Percentiles rank a stretch among this genome's conserved stretches.
Evolutionary conservation across 1,140 invertebrate genomes (phyloP).

Genomic region (Batillaria attramentaria): DNA sequence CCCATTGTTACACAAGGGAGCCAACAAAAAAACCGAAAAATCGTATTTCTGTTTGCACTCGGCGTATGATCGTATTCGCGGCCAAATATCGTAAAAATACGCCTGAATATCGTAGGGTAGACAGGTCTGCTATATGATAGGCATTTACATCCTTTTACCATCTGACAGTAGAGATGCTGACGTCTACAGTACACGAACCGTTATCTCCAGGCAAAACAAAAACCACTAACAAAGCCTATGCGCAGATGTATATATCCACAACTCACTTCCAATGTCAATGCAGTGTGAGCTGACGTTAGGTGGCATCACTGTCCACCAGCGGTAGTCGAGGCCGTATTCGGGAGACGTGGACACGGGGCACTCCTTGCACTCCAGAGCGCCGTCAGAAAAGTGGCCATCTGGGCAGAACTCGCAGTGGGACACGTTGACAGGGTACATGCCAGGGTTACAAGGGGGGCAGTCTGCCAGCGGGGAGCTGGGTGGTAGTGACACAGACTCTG

Average conservation of each 20-base stretch:
- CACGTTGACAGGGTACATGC: conserved; percentile 72
- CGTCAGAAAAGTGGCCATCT: conserved; percentile 68
- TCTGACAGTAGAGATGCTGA: too few species aligned
- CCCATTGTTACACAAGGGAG: too few species aligned
- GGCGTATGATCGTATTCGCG: too few species aligned
- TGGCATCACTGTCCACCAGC: conserved; percentile 76
- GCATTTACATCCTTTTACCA: too few species aligned
- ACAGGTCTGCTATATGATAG: too few species aligned
- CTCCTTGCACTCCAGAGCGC: conserved; percentile 69
- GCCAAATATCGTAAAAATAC: too few species aligned
- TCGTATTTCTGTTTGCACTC: too few species aligned
- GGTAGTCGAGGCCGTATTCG: conserved; percentile 74
- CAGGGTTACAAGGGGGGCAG: conserved; percentile 77
- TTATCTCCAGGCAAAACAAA: neutral
- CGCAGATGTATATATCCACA: neutral
- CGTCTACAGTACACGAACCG: too few species aligned
- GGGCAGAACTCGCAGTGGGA: conserved; percentile 71
- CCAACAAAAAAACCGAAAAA: too few species aligned
- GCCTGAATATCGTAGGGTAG: too few species aligned
- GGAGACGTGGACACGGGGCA: conserved; percentile 76
- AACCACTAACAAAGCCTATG: neutral
- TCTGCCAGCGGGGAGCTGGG: conserved; percentile 57
- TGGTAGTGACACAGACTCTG: conserved; percentile 70
- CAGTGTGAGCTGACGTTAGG: conserved; percentile 73
- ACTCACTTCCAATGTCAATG: conserved; percentile 61